Conservation (phyloP, 2,113 vertebrate genomes). For the Menidia beryllina region DNA sequence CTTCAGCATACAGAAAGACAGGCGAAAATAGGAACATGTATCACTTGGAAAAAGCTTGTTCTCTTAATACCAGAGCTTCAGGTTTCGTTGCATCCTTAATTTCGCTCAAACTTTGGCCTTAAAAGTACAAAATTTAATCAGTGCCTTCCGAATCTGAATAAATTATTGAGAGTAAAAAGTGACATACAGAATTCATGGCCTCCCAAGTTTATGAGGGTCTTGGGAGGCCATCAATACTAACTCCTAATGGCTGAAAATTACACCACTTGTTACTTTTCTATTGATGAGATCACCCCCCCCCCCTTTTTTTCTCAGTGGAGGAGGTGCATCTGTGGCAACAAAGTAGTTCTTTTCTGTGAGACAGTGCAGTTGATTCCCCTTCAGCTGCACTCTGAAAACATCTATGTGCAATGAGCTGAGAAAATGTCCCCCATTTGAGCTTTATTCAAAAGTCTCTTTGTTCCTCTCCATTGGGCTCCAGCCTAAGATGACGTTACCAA, state of each 20-base stretch:
- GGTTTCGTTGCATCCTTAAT: neutral
- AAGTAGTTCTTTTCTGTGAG: conserved; percentile 37
- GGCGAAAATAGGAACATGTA: neutral
- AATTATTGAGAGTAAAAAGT: neutral
- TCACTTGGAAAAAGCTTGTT: neutral
- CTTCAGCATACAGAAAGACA: too few relatives aligned
- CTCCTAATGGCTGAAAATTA: conserved; percentile 7
- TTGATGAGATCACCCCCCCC: too few relatives aligned
- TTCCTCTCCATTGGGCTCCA: conserved; percentile 63
- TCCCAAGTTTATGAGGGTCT: too few relatives aligned
- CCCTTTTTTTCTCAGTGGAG: neutral
- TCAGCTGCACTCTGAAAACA: conserved; percentile 56
- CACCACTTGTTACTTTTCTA: conserved; percentile 16
- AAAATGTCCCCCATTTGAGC: conserved; percentile 64
- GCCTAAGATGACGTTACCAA: conserved; percentile 51
- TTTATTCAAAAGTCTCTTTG: conserved; percentile 67
- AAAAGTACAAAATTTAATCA: neutral
- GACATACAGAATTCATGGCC: neutral
- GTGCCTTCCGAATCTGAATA: neutral
- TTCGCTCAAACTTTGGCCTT: neutral
- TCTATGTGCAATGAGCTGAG: conserved; percentile 43
- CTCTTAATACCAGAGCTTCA: neutral
- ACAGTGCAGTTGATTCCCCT: conserved; percentile 56
- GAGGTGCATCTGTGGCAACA: conserved; percentile 28
- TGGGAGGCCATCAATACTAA: neutral